Conservation (phyloP, 2,888 invertebrate genomes). For the Nemapogon koenigi region DNA sequence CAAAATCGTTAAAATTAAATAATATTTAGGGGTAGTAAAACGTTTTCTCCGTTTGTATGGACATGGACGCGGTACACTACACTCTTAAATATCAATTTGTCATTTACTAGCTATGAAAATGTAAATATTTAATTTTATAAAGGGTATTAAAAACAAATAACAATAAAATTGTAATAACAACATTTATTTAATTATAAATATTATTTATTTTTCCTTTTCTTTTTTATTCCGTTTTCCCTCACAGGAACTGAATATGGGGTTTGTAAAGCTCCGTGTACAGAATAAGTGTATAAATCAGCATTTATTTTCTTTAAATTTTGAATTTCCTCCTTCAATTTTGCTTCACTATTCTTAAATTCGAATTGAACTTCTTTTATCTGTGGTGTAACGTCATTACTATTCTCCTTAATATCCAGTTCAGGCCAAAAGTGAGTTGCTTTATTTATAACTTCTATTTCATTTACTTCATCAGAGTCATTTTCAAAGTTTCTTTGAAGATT, state of each 20-base stretch:
- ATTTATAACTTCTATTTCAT: too few relatives aligned
- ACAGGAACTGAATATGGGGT: conserved; percentile 21
- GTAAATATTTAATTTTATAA: too few relatives aligned
- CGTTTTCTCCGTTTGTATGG: too few relatives aligned
- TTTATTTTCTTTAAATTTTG: conserved; percentile 62
- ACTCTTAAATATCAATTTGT: too few relatives aligned
- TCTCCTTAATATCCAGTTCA: too few relatives aligned
- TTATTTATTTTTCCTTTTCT: conserved; percentile 26
- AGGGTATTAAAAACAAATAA: not conserved
- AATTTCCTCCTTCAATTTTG: conserved; percentile 51
- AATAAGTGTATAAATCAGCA: conserved; percentile 63
- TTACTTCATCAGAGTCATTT: conserved; percentile 16
- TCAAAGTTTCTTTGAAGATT: conserved; percentile 68
- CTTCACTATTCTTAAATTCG: conserved; percentile 32
- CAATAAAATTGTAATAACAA: not conserved
- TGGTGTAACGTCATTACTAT: too few relatives aligned
- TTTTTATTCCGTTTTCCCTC: conserved; percentile 21
- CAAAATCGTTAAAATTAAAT: too few relatives aligned
- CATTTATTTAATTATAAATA: not conserved
- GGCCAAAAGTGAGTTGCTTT: too few relatives aligned
- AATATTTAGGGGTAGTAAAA: too few relatives aligned
- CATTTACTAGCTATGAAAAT: too few relatives aligned
- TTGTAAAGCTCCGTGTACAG: conserved; percentile 47
- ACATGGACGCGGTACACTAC: too few relatives aligned
- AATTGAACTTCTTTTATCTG: conserved; percentile 8